These are phyloP conservation scores for Popillia japonica DNA, from an alignment of 1,140 invertebrate genomes.

Conservation along the genomic window DNA sequence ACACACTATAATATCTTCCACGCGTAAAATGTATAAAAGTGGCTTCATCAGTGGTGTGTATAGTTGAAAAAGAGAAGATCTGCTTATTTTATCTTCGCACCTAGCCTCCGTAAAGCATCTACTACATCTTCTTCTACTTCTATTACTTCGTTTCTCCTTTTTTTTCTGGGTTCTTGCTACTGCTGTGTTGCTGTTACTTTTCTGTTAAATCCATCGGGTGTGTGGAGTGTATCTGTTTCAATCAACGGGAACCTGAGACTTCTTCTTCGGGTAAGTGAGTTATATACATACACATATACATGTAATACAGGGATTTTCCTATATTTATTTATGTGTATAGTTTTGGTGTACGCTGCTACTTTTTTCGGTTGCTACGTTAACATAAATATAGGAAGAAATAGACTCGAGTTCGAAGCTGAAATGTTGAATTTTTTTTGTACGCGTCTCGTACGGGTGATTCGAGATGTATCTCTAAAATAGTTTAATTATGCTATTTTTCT, in stretches of 20 bases:
- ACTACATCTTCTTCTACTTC: slow-evolving; percentile 11
- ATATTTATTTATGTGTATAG: slow-evolving; percentile 33
- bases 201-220: slow-evolving; percentile 24
- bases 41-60: neutral
- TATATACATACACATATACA: neutral
- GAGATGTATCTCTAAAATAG: neutral
- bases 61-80: slow-evolving; percentile 1
- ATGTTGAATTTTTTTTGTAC: neutral
- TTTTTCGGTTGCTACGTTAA: slow-evolving; percentile 6
- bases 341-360: slow-evolving; percentile 20
- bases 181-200: slow-evolving; percentile 27
- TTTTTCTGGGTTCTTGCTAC: neutral
- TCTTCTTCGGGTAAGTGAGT: slow-evolving; percentile 25
- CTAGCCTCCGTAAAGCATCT: slow-evolving; percentile 16
- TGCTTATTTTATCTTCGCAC: slow-evolving; percentile 31
- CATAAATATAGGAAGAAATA: slow-evolving; percentile 25
- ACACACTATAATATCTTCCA: neutral
- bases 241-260: slow-evolving; percentile 29
- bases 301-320: slow-evolving; percentile 9
- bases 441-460: neutral
- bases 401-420: neutral
- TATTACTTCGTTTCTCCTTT: slow-evolving; percentile 1
- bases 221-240: slow-evolving; percentile 28
- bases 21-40: slow-evolving; percentile 15
- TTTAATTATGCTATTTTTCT: slow-evolving; percentile 19